Conservation (phyloP, 2,888 invertebrate species). For the Scaptomyza flava region DNA sequence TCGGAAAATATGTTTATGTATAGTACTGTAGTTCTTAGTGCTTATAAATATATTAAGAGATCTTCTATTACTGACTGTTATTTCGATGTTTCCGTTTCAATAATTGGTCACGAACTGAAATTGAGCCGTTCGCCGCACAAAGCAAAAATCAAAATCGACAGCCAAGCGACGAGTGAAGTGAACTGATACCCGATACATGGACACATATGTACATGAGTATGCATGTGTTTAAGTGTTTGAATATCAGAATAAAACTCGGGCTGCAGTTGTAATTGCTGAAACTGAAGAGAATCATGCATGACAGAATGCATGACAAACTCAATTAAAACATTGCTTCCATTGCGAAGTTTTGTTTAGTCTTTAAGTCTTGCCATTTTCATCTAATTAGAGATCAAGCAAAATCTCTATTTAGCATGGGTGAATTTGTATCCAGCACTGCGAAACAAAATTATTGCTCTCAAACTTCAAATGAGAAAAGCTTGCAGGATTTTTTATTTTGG, state of each 20-base stretch:
- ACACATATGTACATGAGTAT: background rate
- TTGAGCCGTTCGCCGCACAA: background rate
- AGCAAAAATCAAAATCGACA: background rate
- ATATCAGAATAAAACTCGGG: no score
- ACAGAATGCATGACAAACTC: background rate
- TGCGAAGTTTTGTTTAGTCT: no score
- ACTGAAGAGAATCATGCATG: background rate
- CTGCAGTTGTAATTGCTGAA: background rate
- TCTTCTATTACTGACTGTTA: background rate
- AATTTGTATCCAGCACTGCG: no score
- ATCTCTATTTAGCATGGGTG: no score
- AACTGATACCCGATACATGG: background rate
- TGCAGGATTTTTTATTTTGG: no score
- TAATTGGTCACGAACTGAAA: conserved; percentile 17
- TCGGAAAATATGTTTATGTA: background rate
- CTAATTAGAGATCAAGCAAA: no score
- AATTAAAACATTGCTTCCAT: no score
- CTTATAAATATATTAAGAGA: no score
- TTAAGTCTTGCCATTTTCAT: no score
- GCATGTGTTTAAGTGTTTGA: no score
- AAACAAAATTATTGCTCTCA: no score
- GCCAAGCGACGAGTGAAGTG: background rate
- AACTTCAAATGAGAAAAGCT: no score
- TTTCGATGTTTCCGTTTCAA: background rate
- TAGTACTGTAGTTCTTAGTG: background rate